Evolutionary conservation across 2,113 vertebrate genomes (phyloP).

Genomic region (Azemiops feae): DNA sequence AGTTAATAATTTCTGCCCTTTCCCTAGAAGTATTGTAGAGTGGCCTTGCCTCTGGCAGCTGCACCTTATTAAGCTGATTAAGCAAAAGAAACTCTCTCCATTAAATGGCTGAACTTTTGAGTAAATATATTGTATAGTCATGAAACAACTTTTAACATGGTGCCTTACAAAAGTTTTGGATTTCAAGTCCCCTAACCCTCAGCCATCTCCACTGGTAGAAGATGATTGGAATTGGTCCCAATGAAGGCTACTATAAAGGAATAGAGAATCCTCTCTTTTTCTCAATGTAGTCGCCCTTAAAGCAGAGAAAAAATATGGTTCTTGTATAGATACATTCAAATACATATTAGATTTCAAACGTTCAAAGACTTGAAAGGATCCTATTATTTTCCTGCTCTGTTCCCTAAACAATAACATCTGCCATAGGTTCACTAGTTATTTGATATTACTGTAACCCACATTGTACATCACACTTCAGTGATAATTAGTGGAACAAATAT

Average conservation of each 20-base stretch:
- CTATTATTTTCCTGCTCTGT: not conserved
- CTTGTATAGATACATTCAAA: constrained; percentile 18
- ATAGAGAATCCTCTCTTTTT: not conserved
- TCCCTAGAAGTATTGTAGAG: not conserved
- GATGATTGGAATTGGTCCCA: not conserved
- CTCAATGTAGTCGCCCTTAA: not conserved
- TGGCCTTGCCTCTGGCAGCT: not conserved
- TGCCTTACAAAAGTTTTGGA: not conserved
- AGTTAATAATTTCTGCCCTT: not conserved
- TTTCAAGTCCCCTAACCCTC: not conserved
- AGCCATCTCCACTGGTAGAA: not conserved
- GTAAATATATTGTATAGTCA: not conserved
- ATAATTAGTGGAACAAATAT: constrained; percentile 31
- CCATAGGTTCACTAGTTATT: not conserved
- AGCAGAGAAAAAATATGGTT: constrained; percentile 33
- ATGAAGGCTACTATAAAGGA: not conserved
- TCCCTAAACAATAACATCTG: constrained; percentile 37
- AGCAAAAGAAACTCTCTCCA: not conserved
- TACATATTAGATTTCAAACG: constrained; percentile 31
- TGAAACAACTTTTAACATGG: not conserved
- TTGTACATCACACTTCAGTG: constrained; percentile 23
- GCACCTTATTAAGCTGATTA: not conserved
- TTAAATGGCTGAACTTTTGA: not conserved
- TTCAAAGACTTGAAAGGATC: constrained; percentile 8
- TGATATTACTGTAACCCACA: constrained; percentile 18